Evolutionary conservation across 2,113 vertebrate species (phyloP).

Genomic region (Phaetusa simplex): DNA sequence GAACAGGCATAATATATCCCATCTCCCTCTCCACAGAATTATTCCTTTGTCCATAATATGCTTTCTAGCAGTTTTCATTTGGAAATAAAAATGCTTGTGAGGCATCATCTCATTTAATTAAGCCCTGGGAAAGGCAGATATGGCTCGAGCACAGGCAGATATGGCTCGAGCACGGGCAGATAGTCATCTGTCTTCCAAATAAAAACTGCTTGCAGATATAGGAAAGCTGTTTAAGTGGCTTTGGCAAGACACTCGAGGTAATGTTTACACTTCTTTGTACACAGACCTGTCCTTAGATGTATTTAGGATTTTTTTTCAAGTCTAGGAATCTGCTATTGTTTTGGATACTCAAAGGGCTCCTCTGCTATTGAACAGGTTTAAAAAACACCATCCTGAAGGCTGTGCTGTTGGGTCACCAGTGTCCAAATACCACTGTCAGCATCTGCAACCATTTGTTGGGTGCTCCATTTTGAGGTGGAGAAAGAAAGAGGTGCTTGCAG

Average conservation of each 20-base stretch:
- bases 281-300: not conserved
- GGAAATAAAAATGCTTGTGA: conserved; percentile 35
- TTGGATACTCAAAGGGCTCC: not conserved
- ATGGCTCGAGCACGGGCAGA: not conserved
- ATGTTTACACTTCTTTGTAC: not conserved
- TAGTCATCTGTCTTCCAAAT: conserved; percentile 35
- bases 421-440: not conserved
- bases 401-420: not conserved
- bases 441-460: not conserved
- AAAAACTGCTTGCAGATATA: conserved; percentile 23
- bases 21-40: not conserved
- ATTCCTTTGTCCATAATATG: not conserved
- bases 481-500: not conserved
- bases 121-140: conserved; percentile 4
- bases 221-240: conserved; percentile 2
- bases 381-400: not conserved
- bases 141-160: not conserved
- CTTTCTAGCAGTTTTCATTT: conserved; percentile 44
- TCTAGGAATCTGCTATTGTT: not conserved
- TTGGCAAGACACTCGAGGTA: not conserved
- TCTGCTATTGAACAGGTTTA: not conserved
- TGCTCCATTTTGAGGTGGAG: not conserved
- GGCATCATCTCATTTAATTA: conserved; percentile 32
- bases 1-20: not conserved
- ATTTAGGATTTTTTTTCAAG: not conserved